phyloP scores from a whole-genome alignment of 2,888 invertebrate genomes.

The Drosophila emarginata region DNA sequence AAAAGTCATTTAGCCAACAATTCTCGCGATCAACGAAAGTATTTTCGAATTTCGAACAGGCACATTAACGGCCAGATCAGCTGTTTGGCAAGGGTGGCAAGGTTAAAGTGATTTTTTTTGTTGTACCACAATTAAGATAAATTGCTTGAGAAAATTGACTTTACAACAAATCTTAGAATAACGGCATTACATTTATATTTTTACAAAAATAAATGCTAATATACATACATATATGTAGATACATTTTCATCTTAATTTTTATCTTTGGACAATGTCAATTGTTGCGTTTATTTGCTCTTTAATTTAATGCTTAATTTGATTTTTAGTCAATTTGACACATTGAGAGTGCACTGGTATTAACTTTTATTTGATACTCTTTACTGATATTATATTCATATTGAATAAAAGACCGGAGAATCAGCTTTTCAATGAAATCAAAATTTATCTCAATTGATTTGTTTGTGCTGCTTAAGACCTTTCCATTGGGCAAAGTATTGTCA shows the following conservation, averaged over 20 bases:
- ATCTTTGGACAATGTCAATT: constrained; percentile 34
- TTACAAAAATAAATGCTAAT: neutral
- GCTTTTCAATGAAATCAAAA: neutral
- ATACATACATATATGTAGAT: neutral
- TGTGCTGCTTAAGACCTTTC: constrained; percentile 29
- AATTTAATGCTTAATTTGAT: neutral
- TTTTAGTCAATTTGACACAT: neutral
- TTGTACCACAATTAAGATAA: constrained; percentile 33
- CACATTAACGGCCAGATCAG: constrained; percentile 21
- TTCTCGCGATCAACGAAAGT: constrained; percentile 45
- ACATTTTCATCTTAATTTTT: constrained; percentile 23
- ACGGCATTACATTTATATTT: neutral
- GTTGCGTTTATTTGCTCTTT: constrained; percentile 44
- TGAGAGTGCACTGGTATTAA: neutral
- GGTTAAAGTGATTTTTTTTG: constrained; percentile 36
- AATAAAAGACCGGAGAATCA: neutral
- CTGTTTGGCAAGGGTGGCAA: constrained; percentile 19
- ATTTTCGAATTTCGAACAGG: constrained; percentile 44
- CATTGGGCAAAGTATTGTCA: constrained; percentile 36
- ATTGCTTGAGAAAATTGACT: neutral
- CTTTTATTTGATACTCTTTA: neutral
- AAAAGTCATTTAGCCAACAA: constrained; percentile 31
- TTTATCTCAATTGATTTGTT: constrained; percentile 29
- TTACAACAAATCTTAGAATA: neutral
- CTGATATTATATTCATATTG: constrained; percentile 1